Evolutionary conservation across 1,140 invertebrate genomes (phyloP), one percentile per base, ranked within the genome.

Genomic region (Cherax quadricarinatus): DNA sequence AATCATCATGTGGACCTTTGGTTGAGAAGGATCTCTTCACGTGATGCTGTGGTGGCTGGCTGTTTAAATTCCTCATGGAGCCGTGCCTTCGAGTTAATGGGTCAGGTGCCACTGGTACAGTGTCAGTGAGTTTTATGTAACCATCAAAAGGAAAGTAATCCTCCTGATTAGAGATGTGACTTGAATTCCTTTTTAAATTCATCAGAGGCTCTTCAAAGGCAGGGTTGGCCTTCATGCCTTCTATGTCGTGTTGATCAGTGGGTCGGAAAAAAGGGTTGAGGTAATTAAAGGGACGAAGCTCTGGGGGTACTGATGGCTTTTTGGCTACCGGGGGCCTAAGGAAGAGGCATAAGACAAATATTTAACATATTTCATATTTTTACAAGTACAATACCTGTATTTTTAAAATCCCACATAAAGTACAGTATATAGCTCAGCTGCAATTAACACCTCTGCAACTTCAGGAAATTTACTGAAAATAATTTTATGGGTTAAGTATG

Each of bases 281-380:
- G 89, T 93, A 93, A 18, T 79, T 91, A 86, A 93, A 93, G 41
- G 93, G 93, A 9, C 93, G 89, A 6, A 85, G 80, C 49, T 91
- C 93, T 41, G 48, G 24, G 0, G 93, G 93, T 10, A 78, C 89
- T 30, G 81, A 79, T 51, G 86, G 89, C 51, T 81, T 81, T 18
- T 70, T 87, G 1, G 89, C 80, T 16, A 70, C 41, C 1, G 81
- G 86, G 9, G 86, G 86, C 60, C 81, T 89, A 62, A 16, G 10
- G 53, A n/a, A 24, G 73, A 51, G 80, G 53, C 14, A 66, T 66
- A 18, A 66, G 18, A 66, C 18, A 21, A 66, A 66, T 18, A 66
- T 66, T 66, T 66, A 66, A 5, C 21, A 66, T 21, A 66, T 57
- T 41, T 41, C 30, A 41, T 2, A 41, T 41, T 41, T 41, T 41